Percentiles rank a stretch among this genome's conserved stretches.
Conservation (phyloP, 2,888 invertebrate genomes). For the Metacarcinus magister region DNA sequence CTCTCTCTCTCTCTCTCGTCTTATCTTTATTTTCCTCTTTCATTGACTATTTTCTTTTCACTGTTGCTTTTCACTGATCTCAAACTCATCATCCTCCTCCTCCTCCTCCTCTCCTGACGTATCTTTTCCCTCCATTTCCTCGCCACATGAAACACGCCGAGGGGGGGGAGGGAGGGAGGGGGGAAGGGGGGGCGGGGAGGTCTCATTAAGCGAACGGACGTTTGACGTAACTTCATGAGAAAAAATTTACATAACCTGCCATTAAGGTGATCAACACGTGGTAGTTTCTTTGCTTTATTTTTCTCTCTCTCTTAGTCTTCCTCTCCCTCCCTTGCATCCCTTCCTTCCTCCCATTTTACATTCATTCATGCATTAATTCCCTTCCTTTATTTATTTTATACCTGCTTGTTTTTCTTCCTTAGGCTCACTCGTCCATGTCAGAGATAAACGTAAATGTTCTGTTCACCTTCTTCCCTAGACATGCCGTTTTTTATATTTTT, state of each 20-base stretch:
- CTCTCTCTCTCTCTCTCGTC: background rate
- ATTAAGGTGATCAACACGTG: conserved; percentile 15
- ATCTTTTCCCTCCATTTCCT: background rate
- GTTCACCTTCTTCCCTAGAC: too few relatives aligned
- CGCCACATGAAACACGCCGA: background rate
- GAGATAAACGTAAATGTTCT: too few relatives aligned
- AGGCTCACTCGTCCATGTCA: too few relatives aligned
- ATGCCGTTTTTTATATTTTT: too few relatives aligned
- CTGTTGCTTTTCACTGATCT: too few relatives aligned
- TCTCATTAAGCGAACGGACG: conserved; percentile 12
- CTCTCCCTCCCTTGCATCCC: background rate
- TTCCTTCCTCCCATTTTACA: background rate
- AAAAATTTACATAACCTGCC: conserved; percentile 5
- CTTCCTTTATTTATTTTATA: background rate
- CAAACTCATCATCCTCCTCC: too few relatives aligned
- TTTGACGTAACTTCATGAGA: conserved; percentile 19
- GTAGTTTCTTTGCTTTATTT: background rate
- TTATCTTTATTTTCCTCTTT: background rate
- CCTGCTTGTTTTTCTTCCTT: too few relatives aligned
- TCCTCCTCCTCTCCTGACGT: too few relatives aligned
- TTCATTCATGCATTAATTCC: background rate
- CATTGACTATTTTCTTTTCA: too few relatives aligned
- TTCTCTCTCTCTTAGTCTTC: background rate
- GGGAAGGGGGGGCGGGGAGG: background rate
- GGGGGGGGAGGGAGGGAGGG: background rate